Percentiles rank a stretch among this genome's conserved stretches.
phyloP scores from a whole-genome alignment of 2,888 invertebrate genomes.

The Folsomia candida region DNA sequence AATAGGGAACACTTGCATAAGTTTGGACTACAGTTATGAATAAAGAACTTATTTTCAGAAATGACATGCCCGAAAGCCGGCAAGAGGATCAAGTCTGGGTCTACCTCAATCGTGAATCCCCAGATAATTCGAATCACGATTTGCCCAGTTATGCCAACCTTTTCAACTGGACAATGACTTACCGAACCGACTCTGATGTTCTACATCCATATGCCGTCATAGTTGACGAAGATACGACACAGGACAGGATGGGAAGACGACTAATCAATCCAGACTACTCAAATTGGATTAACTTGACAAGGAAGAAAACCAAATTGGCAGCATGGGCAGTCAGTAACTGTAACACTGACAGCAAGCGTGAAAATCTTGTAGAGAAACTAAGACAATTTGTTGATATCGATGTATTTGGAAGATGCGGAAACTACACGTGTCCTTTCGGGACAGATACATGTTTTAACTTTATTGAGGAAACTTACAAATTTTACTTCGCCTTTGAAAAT shows the following conservation, averaged over 20 bases:
- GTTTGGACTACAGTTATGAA: too few relatives aligned
- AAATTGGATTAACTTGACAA: too few relatives aligned
- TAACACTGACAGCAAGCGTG: background rate
- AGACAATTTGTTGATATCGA: background rate
- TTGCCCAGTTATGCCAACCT: background rate
- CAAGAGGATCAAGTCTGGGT: background rate
- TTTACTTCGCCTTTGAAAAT: constrained; percentile 9
- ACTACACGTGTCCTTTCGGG: background rate
- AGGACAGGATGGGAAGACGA: too few relatives aligned
- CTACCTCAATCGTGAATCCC: background rate
- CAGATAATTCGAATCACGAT: background rate
- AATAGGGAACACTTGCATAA: too few relatives aligned
- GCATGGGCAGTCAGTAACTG: background rate
- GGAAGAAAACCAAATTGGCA: background rate
- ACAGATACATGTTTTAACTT: background rate
- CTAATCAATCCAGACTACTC: too few relatives aligned
- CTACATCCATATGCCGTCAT: background rate
- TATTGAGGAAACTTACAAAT: constrained; percentile 1
- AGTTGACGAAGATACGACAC: background rate
- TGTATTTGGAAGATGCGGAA: background rate
- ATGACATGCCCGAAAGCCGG: background rate
- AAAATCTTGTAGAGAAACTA: background rate
- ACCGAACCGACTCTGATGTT: background rate
- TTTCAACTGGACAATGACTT: constrained; percentile 9
- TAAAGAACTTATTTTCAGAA: too few relatives aligned